Conservation (phyloP, 2,888 invertebrate species). For the Timema cristinae region DNA sequence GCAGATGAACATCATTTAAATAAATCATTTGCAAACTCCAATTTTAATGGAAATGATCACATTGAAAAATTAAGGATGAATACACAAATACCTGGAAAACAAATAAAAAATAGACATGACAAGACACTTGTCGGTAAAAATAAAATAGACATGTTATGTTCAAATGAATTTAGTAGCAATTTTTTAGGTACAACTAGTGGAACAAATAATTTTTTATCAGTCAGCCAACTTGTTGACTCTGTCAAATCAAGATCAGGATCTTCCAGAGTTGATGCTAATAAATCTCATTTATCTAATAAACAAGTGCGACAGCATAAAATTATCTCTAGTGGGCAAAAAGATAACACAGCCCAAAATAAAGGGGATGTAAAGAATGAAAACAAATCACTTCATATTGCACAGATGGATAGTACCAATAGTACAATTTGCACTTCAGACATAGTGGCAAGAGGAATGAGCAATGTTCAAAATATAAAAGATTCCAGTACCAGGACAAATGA, state of each 20-base stretch:
- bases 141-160: not conserved
- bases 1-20: slow-evolving; percentile 16
- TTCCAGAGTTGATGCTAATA: not conserved
- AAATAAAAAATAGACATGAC: slow-evolving; percentile 36
- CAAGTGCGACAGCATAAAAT: no score
- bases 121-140: not conserved
- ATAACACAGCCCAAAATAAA: no score
- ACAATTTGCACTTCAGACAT: no score
- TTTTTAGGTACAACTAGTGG: not conserved
- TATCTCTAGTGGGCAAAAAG: no score
- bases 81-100: slow-evolving; percentile 17
- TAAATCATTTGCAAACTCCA: slow-evolving; percentile 19
- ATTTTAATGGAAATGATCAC: slow-evolving; percentile 8
- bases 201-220: slow-evolving; percentile 51
- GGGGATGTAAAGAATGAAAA: no score
- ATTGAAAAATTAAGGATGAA: not conserved
- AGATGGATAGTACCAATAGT: no score
- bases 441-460: no score
- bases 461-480: no score
- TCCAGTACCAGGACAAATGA: no score
- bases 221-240: slow-evolving; percentile 58
- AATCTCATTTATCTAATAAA: no score
- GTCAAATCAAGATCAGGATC: slow-evolving; percentile 20
- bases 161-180: not conserved
- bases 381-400: no score